These are phyloP conservation scores for Catamblyrhynchus diadema DNA, from an alignment of 2,797 vertebrate species.

Conservation along the genomic window DNA sequence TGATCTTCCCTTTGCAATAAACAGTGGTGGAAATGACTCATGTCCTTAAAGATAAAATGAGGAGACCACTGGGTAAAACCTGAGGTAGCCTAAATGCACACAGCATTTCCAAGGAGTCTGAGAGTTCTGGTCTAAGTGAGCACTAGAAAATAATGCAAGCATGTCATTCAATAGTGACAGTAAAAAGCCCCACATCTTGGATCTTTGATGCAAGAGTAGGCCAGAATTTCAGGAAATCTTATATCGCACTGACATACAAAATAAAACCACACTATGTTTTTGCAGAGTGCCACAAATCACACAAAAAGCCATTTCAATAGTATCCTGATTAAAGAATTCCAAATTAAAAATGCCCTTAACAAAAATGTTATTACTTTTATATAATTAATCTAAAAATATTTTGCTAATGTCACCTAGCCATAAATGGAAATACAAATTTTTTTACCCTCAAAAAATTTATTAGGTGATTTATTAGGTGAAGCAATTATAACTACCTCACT, in stretches of 20 bases:
- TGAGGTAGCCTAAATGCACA: background rate
- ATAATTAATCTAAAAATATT: background rate
- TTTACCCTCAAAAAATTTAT: background rate
- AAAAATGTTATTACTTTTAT: background rate
- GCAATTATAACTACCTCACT: background rate
- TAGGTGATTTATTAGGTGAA: background rate
- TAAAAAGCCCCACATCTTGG: background rate
- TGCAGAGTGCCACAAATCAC: background rate
- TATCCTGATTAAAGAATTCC: background rate
- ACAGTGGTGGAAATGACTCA: accelerated
- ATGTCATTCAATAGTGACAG: background rate
- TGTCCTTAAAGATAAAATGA: background rate
- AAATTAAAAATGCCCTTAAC: background rate
- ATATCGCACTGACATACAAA: background rate
- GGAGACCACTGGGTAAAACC: background rate
- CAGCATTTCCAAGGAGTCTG: background rate
- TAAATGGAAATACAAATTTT: background rate
- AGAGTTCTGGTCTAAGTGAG: background rate
- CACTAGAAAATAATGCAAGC: background rate
- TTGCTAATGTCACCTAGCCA: background rate
- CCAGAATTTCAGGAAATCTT: background rate
- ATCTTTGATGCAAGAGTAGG: background rate
- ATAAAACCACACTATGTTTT: background rate
- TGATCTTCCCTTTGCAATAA: background rate
- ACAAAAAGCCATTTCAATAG: background rate